Percentiles rank a stretch among this genome's conserved stretches.
Evolutionary conservation across 2,797 vertebrate genomes (phyloP).

Genomic region (Anguilla anguilla): DNA sequence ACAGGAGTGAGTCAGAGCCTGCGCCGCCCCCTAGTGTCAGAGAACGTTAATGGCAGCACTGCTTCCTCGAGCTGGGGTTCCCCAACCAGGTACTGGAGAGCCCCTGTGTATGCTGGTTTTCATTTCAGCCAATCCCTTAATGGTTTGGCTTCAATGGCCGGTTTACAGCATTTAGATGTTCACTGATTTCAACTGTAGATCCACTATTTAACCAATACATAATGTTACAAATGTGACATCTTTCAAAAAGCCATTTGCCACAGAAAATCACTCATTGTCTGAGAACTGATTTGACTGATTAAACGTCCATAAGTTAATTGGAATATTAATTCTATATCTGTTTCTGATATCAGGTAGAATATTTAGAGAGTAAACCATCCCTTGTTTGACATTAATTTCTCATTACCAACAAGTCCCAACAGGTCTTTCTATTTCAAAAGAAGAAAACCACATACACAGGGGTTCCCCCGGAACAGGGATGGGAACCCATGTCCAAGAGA

Average conservation of each 20-base stretch:
- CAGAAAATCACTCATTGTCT: not conserved
- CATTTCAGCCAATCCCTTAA: not conserved
- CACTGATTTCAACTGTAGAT: not conserved
- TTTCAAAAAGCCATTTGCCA: not conserved
- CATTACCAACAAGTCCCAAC: not conserved
- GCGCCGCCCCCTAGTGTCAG: not conserved
- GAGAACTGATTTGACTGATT: not conserved
- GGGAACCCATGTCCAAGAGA: not conserved
- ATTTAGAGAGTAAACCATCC: not conserved
- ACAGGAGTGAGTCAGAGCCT: slow-evolving; percentile 12
- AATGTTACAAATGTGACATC: not conserved
- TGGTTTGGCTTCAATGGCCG: too few relatives aligned
- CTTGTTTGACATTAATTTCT: not conserved
- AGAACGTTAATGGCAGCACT: not conserved
- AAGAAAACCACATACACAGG: not conserved
- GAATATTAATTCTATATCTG: not conserved
- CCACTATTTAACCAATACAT: not conserved
- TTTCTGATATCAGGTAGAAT: not conserved
- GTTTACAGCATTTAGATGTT: too few relatives aligned
- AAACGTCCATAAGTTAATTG: not conserved
- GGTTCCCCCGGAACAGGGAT: not conserved
- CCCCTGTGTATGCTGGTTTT: not conserved
- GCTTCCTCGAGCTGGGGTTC: not conserved
- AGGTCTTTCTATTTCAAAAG: not conserved
- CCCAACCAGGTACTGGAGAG: not conserved